A percentile compares a stretch with the other conserved stretches of the same genome.
Conservation (phyloP, 2,888 invertebrate genomes). For the Ypsolopha sequella region DNA sequence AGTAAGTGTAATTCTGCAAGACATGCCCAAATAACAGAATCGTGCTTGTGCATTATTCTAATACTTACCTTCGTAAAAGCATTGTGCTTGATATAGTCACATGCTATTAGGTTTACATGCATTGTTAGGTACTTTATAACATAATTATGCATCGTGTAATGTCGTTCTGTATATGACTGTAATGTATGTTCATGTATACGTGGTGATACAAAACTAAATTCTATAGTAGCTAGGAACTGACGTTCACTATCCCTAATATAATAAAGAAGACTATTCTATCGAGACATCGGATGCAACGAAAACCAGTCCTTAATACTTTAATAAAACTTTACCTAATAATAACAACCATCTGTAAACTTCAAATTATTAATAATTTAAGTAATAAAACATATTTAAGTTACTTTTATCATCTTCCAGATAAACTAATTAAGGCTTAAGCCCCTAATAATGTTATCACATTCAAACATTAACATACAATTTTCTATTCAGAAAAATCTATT, state of each 20-base stretch:
- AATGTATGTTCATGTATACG: neutral
- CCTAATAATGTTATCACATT: slow-evolving; percentile 27
- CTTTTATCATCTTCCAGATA: neutral
- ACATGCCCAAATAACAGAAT: slow-evolving; percentile 1
- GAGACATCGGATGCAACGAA: neutral
- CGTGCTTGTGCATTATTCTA: neutral
- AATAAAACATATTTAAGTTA: slow-evolving; percentile 14
- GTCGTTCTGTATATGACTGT: neutral
- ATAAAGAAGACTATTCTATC: neutral
- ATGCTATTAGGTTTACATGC: neutral
- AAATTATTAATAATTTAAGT: slow-evolving; percentile 17
- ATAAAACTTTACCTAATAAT: slow-evolving; percentile 48
- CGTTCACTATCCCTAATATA: neutral
- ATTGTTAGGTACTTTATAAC: neutral
- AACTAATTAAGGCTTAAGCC: slow-evolving; percentile 47
- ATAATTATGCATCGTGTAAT: neutral
- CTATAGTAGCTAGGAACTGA: neutral
- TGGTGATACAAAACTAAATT: neutral
- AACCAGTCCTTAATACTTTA: too few species aligned
- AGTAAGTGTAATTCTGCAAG: too few species aligned
- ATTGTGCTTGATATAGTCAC: neutral
- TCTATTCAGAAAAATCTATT: neutral
- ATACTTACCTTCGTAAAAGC: neutral
- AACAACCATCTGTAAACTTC: slow-evolving; percentile 66
- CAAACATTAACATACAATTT: slow-evolving; percentile 10